These are phyloP conservation scores for Panulirus ornatus DNA, from an alignment of 1,140 invertebrate genomes.

Conservation along the genomic window DNA sequence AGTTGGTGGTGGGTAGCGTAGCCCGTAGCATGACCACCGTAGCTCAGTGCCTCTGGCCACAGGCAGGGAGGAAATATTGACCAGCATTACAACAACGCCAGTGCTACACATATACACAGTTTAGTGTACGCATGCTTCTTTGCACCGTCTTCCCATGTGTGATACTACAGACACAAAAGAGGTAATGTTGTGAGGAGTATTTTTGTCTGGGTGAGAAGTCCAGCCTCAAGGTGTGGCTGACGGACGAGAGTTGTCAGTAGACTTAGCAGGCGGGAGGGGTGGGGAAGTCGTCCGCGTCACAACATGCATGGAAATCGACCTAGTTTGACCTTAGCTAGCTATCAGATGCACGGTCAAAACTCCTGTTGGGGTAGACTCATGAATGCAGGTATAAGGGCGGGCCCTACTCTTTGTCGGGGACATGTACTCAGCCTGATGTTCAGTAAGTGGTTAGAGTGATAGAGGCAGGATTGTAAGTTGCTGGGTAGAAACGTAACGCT, in stretches of 20 bases:
- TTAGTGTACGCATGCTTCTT: neutral
- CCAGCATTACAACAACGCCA: neutral
- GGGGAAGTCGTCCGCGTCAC: neutral
- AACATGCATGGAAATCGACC: slow-evolving; percentile 26
- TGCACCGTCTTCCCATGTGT: neutral
- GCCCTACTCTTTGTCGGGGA: neutral
- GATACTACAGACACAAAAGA: neutral
- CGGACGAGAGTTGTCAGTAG: neutral
- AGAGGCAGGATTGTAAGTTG: too few species aligned
- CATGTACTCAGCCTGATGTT: too few species aligned
- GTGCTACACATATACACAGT: neutral
- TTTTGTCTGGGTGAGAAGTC: neutral
- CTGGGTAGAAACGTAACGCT: too few species aligned
- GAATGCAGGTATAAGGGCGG: neutral
- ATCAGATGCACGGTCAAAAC: slow-evolving; percentile 13
- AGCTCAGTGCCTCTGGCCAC: neutral
- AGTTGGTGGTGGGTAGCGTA: slow-evolving; percentile 15
- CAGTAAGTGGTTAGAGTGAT: too few species aligned
- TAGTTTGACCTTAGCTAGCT: slow-evolving; percentile 12
- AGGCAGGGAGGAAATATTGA: too few species aligned
- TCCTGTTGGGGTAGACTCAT: neutral
- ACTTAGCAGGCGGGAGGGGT: too few species aligned
- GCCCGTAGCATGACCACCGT: neutral
- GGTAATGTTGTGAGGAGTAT: neutral
- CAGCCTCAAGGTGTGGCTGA: neutral